phyloP scores from a whole-genome alignment of 2,797 vertebrate species.

The Darevskia nairensis region DNA sequence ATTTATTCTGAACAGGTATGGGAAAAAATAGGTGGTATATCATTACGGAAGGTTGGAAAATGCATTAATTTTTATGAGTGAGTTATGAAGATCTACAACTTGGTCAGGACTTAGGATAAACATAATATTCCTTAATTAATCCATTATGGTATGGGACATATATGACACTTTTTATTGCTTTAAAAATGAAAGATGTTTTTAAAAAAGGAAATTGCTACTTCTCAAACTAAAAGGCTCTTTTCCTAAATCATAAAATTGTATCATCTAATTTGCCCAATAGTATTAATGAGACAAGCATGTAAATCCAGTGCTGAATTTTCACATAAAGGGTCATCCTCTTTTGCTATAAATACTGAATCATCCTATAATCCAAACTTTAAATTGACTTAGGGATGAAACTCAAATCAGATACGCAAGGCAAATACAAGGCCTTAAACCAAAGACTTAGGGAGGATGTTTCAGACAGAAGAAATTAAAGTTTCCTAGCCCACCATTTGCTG shows the following conservation, averaged over 20 bases:
- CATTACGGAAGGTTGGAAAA: slow-evolving; percentile 69
- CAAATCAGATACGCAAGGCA: slow-evolving; percentile 23
- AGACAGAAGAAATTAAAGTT: background rate
- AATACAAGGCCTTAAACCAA: slow-evolving; percentile 14
- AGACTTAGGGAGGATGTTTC: slow-evolving; percentile 18
- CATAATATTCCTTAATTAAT: slow-evolving; percentile 83
- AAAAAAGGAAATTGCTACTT: slow-evolving; percentile 70
- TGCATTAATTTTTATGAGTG: slow-evolving; percentile 81
- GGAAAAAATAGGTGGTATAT: slow-evolving; percentile 74
- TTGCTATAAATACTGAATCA: slow-evolving; percentile 59
- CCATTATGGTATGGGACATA: slow-evolving; percentile 75
- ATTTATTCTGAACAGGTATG: slow-evolving; percentile 78
- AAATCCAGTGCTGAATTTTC: slow-evolving; percentile 68
- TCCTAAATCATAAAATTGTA: slow-evolving; percentile 73
- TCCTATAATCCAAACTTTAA: slow-evolving; percentile 54
- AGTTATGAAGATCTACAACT: slow-evolving; percentile 79
- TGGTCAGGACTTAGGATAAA: slow-evolving; percentile 77
- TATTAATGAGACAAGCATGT: slow-evolving; percentile 76
- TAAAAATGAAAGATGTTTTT: slow-evolving; percentile 75
- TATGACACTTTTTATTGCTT: slow-evolving; percentile 75
- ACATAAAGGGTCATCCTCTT: slow-evolving; percentile 71
- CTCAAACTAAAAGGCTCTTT: slow-evolving; percentile 71
- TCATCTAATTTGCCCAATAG: slow-evolving; percentile 69
- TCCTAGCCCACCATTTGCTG: background rate
- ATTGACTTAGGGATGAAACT: slow-evolving; percentile 39